Percentiles rank a stretch among this genome's conserved stretches.
Conservation (phyloP, 2,888 invertebrate genomes). For the Sphaerophoria taeniata region DNA sequence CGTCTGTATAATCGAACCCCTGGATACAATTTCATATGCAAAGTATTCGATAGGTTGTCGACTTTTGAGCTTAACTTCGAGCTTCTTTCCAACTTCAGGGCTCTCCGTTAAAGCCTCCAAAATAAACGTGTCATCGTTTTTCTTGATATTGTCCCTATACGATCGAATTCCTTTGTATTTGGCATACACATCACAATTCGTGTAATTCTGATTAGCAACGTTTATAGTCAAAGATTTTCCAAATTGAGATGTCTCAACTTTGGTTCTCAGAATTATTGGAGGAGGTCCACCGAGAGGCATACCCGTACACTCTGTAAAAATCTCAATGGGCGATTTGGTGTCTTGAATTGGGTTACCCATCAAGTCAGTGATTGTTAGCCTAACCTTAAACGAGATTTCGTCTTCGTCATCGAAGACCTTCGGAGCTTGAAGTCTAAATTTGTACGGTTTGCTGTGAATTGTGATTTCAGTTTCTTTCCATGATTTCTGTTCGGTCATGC, state of each 20-base stretch:
- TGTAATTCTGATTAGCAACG: neutral
- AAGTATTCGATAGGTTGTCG: conserved; percentile 90
- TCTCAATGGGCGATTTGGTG: conserved; percentile 83
- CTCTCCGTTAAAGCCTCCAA: conserved; percentile 77
- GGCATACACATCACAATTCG: conserved; percentile 3
- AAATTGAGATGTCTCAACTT: neutral
- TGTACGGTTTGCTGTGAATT: conserved; percentile 89
- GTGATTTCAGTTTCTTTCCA: conserved; percentile 82
- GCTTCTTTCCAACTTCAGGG: conserved; percentile 86
- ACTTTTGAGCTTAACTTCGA: conserved; percentile 88
- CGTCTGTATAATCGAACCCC: conserved; percentile 92
- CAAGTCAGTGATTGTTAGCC: conserved; percentile 84
- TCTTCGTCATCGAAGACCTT: conserved; percentile 93
- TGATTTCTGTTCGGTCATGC: conserved; percentile 87
- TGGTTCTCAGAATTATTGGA: neutral
- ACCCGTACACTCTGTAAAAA: neutral
- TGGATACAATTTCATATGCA: conserved; percentile 90
- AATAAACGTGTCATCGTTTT: neutral
- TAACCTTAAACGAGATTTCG: too few relatives aligned
- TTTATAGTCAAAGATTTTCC: neutral
- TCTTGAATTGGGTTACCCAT: conserved; percentile 84
- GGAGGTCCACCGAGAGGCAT: neutral
- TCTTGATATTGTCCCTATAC: neutral
- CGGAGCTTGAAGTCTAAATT: conserved; percentile 90
- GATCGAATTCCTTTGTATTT: conserved; percentile 7